Evolutionary conservation across 2,888 invertebrate genomes (phyloP).

Genomic region (Rhimphoctona megacephalus): DNA sequence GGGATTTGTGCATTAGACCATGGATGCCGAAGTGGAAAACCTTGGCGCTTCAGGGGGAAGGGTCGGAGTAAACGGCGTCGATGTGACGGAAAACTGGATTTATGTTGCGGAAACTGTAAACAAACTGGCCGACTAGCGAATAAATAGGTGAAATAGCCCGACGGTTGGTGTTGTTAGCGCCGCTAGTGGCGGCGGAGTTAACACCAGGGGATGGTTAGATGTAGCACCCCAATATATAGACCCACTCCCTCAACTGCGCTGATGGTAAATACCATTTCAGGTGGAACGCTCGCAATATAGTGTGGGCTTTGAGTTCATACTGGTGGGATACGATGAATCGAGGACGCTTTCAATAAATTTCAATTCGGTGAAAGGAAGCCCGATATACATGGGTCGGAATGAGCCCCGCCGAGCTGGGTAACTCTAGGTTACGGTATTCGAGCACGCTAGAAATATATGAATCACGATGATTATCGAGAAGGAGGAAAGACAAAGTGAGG

Average conservation of each 20-base stretch:
- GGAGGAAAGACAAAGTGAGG: constrained; percentile 48
- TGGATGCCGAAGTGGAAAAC: constrained; percentile 45
- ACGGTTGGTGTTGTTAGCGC: constrained; percentile 60
- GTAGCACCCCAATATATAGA: constrained; percentile 1
- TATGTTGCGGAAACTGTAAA: constrained; percentile 78
- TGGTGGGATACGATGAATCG: constrained; percentile 69
- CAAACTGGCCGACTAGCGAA: constrained; percentile 72
- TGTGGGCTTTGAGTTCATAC: constrained; percentile 19
- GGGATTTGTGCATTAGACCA: constrained; percentile 25
- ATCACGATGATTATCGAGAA: constrained; percentile 70
- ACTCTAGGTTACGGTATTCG: constrained; percentile 64
- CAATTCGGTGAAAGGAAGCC: constrained; percentile 72
- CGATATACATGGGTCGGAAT: constrained; percentile 26
- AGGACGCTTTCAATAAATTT: constrained; percentile 73
- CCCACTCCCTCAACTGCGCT: not conserved
- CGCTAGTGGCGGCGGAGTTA: constrained; percentile 39
- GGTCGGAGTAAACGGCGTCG: constrained; percentile 74
- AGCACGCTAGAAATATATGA: constrained; percentile 72
- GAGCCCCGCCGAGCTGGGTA: not conserved
- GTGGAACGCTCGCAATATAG: constrained; percentile 1
- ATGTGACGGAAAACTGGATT: constrained; percentile 79
- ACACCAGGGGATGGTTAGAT: constrained; percentile 17
- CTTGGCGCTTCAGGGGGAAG: constrained; percentile 12
- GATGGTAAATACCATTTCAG: constrained; percentile 19
- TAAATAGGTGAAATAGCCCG: constrained; percentile 73